Conservation (phyloP, 2,113 vertebrate genomes). For the Platichthys flesus region DNA sequence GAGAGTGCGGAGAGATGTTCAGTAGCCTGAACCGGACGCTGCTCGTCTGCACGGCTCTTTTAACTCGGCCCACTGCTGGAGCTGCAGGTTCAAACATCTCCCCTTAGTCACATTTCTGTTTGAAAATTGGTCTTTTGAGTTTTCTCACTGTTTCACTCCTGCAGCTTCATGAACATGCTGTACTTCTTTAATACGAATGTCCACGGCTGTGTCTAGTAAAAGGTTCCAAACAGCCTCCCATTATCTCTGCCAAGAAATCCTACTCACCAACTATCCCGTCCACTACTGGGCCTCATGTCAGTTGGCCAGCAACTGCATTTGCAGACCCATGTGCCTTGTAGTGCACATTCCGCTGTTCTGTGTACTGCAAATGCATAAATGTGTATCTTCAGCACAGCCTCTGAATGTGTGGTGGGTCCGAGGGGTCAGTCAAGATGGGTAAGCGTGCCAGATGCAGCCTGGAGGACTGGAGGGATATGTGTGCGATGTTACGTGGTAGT, state of each 20-base stretch:
- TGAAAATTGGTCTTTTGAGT: conserved; percentile 7
- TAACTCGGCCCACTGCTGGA: background rate
- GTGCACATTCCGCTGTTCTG: conserved; percentile 6
- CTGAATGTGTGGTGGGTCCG: conserved; percentile 54
- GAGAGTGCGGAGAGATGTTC: conserved; percentile 57
- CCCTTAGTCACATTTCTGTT: background rate
- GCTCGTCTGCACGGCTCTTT: conserved; percentile 6
- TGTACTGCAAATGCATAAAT: conserved; percentile 1
- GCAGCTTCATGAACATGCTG: conserved; percentile 4
- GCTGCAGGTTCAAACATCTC: conserved; percentile 3
- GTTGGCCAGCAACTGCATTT: conserved; percentile 14
- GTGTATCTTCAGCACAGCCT: conserved; percentile 4
- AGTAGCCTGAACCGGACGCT: conserved; percentile 32
- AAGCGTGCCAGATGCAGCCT: conserved; percentile 39
- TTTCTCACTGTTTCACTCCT: conserved; percentile 2
- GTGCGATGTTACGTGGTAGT: conserved; percentile 58
- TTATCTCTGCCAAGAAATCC: conserved; percentile 40
- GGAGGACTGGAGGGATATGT: conserved; percentile 59
- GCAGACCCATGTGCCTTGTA: background rate
- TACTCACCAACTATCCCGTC: background rate
- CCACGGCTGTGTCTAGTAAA: conserved; percentile 1
- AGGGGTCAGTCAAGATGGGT: conserved; percentile 44
- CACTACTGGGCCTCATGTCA: conserved; percentile 12
- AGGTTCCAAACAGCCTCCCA: conserved; percentile 21
- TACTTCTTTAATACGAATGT: background rate